phyloP scores from a whole-genome alignment of 2,113 vertebrate species.

The Lampris megalopsis region DNA sequence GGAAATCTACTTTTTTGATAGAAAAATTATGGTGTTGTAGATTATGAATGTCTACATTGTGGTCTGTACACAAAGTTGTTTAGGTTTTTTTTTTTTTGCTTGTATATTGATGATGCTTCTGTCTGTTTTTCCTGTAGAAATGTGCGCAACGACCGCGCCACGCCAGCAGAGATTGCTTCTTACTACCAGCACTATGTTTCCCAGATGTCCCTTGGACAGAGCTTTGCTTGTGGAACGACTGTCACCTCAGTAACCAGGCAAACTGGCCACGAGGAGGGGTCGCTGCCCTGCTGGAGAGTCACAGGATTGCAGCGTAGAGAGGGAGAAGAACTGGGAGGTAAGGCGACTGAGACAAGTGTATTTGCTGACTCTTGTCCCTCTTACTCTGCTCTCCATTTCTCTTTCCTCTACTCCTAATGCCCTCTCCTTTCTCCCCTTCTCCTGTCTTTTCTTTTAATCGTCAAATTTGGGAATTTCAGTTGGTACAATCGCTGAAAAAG shows the following conservation, averaged over 20 bases:
- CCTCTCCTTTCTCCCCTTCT: not conserved
- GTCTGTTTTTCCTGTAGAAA: constrained; percentile 65
- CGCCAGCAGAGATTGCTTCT: constrained; percentile 83
- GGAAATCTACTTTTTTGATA: too few species aligned
- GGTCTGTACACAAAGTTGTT: too few species aligned
- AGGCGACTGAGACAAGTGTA: not conserved
- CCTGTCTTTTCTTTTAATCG: not conserved
- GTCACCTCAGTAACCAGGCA: constrained; percentile 77
- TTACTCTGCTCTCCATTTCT: not conserved
- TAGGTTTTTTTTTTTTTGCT: not conserved
- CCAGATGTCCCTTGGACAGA: constrained; percentile 79
- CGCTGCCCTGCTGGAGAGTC: constrained; percentile 73
- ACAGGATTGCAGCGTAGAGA: constrained; percentile 72
- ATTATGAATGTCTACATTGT: too few species aligned
- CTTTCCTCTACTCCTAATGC: not conserved
- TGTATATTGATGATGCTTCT: not conserved
- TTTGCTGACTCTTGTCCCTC: too few species aligned
- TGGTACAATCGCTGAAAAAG: too few species aligned
- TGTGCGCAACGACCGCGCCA: constrained; percentile 83
- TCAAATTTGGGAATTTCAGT: too few species aligned
- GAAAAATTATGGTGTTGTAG: too few species aligned
- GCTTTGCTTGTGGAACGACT: constrained; percentile 77
- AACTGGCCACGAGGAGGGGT: constrained; percentile 21
- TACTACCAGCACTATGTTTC: constrained; percentile 86
- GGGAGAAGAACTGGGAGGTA: constrained; percentile 63